Base-by-base conservation (phyloP, 2,888 invertebrate species). In the Malthinus seriepunctatus region DNA sequence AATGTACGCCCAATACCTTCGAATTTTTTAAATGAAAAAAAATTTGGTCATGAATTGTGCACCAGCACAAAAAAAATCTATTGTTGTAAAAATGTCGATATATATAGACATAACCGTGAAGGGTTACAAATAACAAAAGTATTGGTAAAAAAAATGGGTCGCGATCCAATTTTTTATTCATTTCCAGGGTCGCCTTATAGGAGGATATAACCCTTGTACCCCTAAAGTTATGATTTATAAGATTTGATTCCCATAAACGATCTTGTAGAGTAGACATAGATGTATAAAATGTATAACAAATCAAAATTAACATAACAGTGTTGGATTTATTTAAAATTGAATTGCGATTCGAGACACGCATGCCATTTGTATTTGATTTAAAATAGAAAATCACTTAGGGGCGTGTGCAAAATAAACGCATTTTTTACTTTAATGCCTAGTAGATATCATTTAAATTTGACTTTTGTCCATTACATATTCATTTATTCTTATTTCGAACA, bases 261-360 rank as follows among this genome's bases (percentile, higher is more conserved):
- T 70, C 74, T 76, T 75, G 75, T 75, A 71, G 66, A 32, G 52
- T 54, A 47, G 33, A 46, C 50, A 47, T 37, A 37, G 37, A 56
- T 56, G 42, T 51, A 23, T 23, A 61, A 54, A 63, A 61, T 51
- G 62, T 64, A 62, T 72, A 73, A 73, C 74, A 75, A 74, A 76
- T 76, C 74, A 63, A 67, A 70, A 77, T 77, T 77, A 77, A 71
- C 76, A 77, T 77, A 77, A 77, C 73, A 76, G 61, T 73, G 73
- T 73, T 74, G 74, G 72, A 72, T 69, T 68, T 67, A 73, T 71
- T 69, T 71, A 66, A 71, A 73, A 75, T 71, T 72, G 72, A 73
- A 73, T 69, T 67, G 69, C 65, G 66, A 66, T 53, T 60, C 56
- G 34, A 44, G 44, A 56, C 72, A 69, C 70, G 69, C 73, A 70